Evolutionary conservation across 2,888 invertebrate genomes (phyloP).

Genomic region (Cryptocheilus praepositus): DNA sequence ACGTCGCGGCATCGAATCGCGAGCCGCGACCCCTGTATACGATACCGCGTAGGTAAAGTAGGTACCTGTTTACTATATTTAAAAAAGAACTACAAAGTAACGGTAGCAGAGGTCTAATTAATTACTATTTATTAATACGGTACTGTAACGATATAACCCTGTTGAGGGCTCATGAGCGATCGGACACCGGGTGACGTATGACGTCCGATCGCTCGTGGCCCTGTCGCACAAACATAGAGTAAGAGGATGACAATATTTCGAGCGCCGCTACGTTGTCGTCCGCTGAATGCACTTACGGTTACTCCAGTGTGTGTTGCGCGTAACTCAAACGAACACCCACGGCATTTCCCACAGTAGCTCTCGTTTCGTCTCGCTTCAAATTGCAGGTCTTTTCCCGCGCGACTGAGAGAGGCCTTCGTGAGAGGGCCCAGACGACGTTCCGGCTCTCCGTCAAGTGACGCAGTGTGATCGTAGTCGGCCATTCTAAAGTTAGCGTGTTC

Average conservation of each 20-base stretch:
- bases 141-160: slow-evolving; percentile 53
- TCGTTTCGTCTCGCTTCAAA: too few relatives aligned
- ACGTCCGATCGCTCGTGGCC: slow-evolving; percentile 27
- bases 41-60: slow-evolving; percentile 75
- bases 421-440: too few relatives aligned
- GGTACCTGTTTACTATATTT: slow-evolving; percentile 72
- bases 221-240: slow-evolving; percentile 50
- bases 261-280: slow-evolving; percentile 60
- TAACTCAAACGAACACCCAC: too few relatives aligned
- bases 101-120: slow-evolving; percentile 64
- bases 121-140: slow-evolving; percentile 68
- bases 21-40: slow-evolving; percentile 71
- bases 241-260: slow-evolving; percentile 70
- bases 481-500: neutral
- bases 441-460: too few relatives aligned
- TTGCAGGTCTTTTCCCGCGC: too few relatives aligned
- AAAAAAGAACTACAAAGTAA: slow-evolving; percentile 62
- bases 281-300: slow-evolving; percentile 28
- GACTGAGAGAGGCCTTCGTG: too few relatives aligned
- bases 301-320: slow-evolving; percentile 38
- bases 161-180: slow-evolving; percentile 16
- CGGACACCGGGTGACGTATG: slow-evolving; percentile 27
- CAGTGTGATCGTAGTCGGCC: too few relatives aligned
- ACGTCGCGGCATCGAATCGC: slow-evolving; percentile 71
- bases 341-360: too few relatives aligned